Evolutionary conservation across 2,797 vertebrate genomes (phyloP).

Genomic region (Gallinago nigripennis): DNA sequence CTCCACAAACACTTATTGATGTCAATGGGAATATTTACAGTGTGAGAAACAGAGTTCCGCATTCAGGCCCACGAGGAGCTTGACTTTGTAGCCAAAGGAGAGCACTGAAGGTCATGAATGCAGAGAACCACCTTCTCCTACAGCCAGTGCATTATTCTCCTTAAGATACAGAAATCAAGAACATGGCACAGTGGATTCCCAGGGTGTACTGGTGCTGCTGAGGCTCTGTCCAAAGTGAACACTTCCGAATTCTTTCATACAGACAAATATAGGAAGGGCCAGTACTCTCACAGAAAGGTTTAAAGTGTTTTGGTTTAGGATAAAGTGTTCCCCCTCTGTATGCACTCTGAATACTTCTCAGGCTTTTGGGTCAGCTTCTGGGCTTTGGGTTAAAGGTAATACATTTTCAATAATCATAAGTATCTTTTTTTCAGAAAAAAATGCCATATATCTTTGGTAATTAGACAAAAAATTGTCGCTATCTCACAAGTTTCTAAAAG

Average conservation of each 20-base stretch:
- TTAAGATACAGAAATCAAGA: background rate
- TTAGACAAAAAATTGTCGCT: background rate
- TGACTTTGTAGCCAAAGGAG: background rate
- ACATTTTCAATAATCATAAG: background rate
- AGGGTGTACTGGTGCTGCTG: background rate
- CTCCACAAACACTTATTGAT: background rate
- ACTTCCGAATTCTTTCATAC: background rate
- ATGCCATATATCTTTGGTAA: background rate
- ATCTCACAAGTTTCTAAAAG: background rate
- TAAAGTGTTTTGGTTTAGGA: background rate
- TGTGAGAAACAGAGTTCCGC: background rate
- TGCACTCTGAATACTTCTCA: background rate
- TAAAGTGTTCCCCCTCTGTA: background rate
- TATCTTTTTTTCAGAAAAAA: background rate
- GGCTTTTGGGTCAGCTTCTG: background rate
- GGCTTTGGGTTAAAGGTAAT: background rate
- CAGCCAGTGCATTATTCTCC: background rate
- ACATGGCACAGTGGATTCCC: accelerated
- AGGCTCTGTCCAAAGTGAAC: accelerated
- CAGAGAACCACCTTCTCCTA: background rate
- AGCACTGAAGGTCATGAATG: background rate
- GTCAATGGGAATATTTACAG: background rate
- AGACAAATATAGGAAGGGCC: background rate
- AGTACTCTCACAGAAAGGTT: background rate
- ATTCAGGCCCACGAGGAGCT: background rate